Evolutionary conservation across 2,797 vertebrate genomes (phyloP).

Genomic region (Myiotriccus ornatus): DNA sequence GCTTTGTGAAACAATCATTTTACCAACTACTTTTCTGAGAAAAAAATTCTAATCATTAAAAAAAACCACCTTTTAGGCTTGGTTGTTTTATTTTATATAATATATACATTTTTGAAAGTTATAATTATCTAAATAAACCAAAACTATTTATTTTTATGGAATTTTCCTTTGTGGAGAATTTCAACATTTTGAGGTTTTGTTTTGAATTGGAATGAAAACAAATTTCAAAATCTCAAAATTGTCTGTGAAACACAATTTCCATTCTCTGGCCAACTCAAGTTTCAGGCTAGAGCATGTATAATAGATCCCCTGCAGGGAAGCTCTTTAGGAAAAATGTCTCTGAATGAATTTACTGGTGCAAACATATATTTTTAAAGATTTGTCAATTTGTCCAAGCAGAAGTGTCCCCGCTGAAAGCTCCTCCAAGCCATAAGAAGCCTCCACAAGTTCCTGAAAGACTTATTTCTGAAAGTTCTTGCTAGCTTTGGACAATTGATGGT

Average conservation of each 20-base stretch:
- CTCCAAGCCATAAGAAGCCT: not conserved
- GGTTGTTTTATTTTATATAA: not conserved
- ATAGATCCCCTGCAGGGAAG: slow-evolving; percentile 35
- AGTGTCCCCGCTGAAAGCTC: not conserved
- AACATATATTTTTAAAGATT: slow-evolving; percentile 25
- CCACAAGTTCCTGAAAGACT: not conserved
- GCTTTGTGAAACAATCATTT: not conserved
- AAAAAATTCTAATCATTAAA: not conserved
- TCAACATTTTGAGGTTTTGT: slow-evolving; percentile 67
- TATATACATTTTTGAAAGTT: not conserved
- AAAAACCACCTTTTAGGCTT: not conserved
- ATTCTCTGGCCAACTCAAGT: slow-evolving; percentile 45
- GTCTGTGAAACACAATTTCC: slow-evolving; percentile 61
- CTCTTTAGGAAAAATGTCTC: slow-evolving; percentile 41
- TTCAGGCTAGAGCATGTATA: slow-evolving; percentile 25
- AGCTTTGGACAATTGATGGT: not conserved
- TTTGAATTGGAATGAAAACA: slow-evolving; percentile 64
- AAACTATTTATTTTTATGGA: slow-evolving; percentile 56
- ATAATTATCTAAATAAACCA: not conserved
- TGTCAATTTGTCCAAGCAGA: not conserved
- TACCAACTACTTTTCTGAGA: not conserved
- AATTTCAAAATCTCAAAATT: slow-evolving; percentile 70
- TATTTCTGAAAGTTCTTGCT: not conserved
- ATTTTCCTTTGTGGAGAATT: slow-evolving; percentile 64
- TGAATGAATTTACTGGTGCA: not conserved